Conservation (phyloP, 2,113 vertebrate genomes). For the Peromyscus polionotus region DNA sequence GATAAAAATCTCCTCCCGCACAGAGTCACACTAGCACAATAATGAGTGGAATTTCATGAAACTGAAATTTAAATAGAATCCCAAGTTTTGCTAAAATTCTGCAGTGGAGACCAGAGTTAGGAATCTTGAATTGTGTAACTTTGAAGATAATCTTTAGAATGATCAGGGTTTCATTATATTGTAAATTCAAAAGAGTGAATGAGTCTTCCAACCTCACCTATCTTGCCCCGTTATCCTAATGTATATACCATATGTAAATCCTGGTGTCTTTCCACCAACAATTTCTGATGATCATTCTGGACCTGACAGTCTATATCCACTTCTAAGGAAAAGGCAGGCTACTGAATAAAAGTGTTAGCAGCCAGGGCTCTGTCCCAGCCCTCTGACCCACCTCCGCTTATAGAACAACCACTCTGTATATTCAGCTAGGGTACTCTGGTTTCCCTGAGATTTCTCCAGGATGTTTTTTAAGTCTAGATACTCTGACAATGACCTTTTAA, state of each 20-base stretch:
- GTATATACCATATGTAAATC: neutral
- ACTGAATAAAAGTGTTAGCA: neutral
- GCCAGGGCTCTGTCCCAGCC: neutral
- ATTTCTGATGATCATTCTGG: neutral
- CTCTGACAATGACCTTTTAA: neutral
- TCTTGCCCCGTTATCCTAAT: too few species aligned
- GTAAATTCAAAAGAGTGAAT: neutral
- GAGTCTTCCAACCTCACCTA: neutral
- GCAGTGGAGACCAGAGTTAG: neutral
- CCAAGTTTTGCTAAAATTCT: neutral
- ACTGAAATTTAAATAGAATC: neutral
- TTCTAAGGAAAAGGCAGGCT: neutral
- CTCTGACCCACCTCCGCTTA: neutral
- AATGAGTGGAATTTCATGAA: neutral
- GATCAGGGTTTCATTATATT: neutral
- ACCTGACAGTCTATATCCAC: neutral
- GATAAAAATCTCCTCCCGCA: neutral
- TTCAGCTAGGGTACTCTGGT: neutral
- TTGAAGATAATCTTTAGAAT: neutral
- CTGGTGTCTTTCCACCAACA: neutral
- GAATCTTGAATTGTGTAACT: constrained; percentile 3
- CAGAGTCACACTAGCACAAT: neutral
- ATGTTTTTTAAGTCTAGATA: neutral
- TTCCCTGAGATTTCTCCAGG: neutral
- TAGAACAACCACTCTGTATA: neutral